A percentile compares a stretch with the other conserved stretches of the same genome.
Evolutionary conservation across 2,888 invertebrate species (phyloP).

Genomic region (Lycaena phlaeas): DNA sequence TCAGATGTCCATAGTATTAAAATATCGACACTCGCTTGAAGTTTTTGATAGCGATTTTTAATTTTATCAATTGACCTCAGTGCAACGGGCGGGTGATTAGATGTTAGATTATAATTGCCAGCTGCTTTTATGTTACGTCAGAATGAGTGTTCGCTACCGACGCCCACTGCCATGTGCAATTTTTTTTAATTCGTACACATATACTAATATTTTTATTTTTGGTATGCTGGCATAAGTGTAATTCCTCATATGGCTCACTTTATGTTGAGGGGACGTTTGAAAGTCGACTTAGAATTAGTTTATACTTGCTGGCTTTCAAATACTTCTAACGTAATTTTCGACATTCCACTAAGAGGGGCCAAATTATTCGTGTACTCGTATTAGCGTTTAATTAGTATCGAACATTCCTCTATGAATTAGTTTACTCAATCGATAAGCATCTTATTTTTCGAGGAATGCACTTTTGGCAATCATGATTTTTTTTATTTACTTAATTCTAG

Average conservation of each 20-base stretch:
- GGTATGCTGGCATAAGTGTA: slow-evolving; percentile 39
- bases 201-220: slow-evolving; percentile 44
- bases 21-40: slow-evolving; percentile 11
- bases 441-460: slow-evolving; percentile 30
- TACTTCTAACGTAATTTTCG: slow-evolving; percentile 21
- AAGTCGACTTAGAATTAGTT: slow-evolving; percentile 10
- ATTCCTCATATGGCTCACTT: slow-evolving; percentile 46
- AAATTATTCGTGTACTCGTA: slow-evolving; percentile 24
- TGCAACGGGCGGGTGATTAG: slow-evolving; percentile 49
- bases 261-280: slow-evolving; percentile 9
- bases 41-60: slow-evolving; percentile 14
- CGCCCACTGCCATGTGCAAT: slow-evolving; percentile 68
- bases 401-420: slow-evolving; percentile 7
- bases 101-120: slow-evolving; percentile 68
- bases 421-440: slow-evolving; percentile 13
- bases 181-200: slow-evolving; percentile 48
- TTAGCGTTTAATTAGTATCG: neutral
- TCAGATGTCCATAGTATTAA: neutral
- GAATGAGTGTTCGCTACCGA: slow-evolving; percentile 54
- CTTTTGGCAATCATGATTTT: slow-evolving; percentile 55
- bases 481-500: slow-evolving; percentile 62
- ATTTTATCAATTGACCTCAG: slow-evolving; percentile 23
- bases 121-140: slow-evolving; percentile 63
- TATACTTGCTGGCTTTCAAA: slow-evolving; percentile 12
- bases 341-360: slow-evolving; percentile 69